phyloP scores from a whole-genome alignment of 2,113 vertebrate genomes.

The Onychostruthus taczanowskii region DNA sequence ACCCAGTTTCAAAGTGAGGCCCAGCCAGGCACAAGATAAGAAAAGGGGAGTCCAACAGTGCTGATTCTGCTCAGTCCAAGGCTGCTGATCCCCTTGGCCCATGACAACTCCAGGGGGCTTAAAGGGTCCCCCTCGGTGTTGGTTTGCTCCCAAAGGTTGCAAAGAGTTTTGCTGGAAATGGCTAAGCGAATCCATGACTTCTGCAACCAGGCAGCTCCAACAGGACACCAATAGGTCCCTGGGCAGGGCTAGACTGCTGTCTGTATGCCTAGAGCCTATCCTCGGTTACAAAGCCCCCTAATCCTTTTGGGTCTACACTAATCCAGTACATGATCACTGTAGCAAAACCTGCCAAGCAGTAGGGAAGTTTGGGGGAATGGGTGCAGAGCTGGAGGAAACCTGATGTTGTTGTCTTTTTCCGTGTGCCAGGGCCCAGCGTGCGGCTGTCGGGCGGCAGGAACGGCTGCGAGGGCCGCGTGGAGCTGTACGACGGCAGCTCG shows the following conservation, averaged over 20 bases:
- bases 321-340: fast-evolving
- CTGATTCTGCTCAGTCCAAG: too few relatives aligned
- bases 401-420: background rate
- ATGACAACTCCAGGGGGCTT: fast-evolving
- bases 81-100: background rate
- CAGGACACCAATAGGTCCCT: fast-evolving
- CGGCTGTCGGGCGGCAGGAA: background rate
- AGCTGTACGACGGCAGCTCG: background rate
- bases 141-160: fast-evolving
- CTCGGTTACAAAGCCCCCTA: fast-evolving
- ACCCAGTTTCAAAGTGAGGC: background rate
- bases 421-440: background rate
- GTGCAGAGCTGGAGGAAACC: fast-evolving
- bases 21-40: background rate
- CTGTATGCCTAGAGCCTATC: too few relatives aligned
- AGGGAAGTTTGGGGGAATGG: fast-evolving
- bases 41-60: background rate
- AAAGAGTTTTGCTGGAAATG: background rate
- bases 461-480: background rate
- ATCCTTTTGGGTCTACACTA: fast-evolving
- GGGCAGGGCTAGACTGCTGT: fast-evolving
- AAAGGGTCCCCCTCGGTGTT: fast-evolving
- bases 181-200: background rate
- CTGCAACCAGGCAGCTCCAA: background rate
- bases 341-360: too few relatives aligned